Evolutionary conservation across 2,113 vertebrate genomes (phyloP).

Genomic region (Talpa occidentalis): DNA sequence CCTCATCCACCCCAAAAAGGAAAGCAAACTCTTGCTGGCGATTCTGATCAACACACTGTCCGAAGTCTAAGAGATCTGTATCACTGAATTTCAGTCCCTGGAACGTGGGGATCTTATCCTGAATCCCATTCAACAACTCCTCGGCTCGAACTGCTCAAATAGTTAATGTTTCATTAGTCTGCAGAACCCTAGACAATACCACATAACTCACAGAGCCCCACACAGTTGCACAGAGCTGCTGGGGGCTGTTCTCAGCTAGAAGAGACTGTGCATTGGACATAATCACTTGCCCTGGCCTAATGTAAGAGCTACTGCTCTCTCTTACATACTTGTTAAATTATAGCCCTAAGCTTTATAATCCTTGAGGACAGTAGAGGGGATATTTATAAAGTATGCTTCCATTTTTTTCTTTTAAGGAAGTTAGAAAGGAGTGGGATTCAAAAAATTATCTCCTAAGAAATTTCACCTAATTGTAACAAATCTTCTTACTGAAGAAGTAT

Average conservation of each 20-base stretch:
- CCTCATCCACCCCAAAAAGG: slow-evolving; percentile 96
- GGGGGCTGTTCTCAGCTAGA: background rate
- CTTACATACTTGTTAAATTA: background rate
- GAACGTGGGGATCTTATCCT: slow-evolving; percentile 92
- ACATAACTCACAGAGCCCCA: background rate
- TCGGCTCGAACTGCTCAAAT: slow-evolving; percentile 88
- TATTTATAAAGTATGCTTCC: background rate
- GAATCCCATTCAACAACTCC: slow-evolving; percentile 91
- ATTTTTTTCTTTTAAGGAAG: slow-evolving; percentile 40
- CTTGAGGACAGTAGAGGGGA: background rate
- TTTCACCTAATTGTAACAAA: background rate
- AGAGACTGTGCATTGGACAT: background rate
- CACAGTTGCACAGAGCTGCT: background rate
- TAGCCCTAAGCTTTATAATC: background rate
- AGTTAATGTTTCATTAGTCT: slow-evolving; percentile 31
- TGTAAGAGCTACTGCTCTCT: too few relatives aligned
- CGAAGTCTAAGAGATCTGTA: slow-evolving; percentile 93
- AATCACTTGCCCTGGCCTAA: background rate
- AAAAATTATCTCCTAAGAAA: slow-evolving; percentile 9
- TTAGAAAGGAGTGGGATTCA: background rate
- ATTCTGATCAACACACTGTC: slow-evolving; percentile 90
- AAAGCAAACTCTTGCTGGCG: slow-evolving; percentile 84
- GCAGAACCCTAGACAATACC: background rate
- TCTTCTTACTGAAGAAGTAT: background rate
- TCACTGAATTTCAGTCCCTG: slow-evolving; percentile 94